Evolutionary conservation across 35 echinoderm and acorn worm genomes (phyloP), one percentile per base, ranked within the genome.

Genomic region (Apostichopus californicus): DNA sequence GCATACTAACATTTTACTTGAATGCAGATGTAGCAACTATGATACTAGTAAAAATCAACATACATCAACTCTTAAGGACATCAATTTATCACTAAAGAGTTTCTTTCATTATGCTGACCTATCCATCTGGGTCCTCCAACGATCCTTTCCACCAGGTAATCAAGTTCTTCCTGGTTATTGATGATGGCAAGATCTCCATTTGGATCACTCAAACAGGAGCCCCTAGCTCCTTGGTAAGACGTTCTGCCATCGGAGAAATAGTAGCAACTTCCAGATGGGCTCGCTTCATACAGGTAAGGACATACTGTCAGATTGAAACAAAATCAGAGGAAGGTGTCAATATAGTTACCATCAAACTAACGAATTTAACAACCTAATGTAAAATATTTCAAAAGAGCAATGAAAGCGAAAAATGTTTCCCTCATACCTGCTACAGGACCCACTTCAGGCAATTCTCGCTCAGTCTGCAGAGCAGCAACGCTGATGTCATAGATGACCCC

Each of bases 181-280:
- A 95, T 95, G 26, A 95, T 83, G 5, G 72, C 26, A 54, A 95
- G 94, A 77, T 95, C 94, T 5, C 92, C 87, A 83, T 90, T 46
- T 52, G 77, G 25, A 20, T 86, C 78, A n/a, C 73, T 54, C 55
- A 52, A 17, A 55, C 94, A 95, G 46, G 20, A 78, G 9, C 54
- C 15, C 53, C 94, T 63, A 24, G 81, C 77, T n/a, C 23, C 7
- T 58, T 90, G 28, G 71, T 90, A 90, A 1, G 64, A 55, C 3
- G 64, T 90, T 8, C 64, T 77, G 8, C 87, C 87, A 0, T 58
- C 20, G 8, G 58, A 89, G 23, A 89, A 73, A 24, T 89, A 89
- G 86, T 89, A 89, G 59, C 86, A 89, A 55, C 92, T 77, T 24
- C 63, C 75, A 6, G 80, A 2, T 7, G 90, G 77, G 5, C 21